These are phyloP conservation scores for Phyllostomus discolor DNA, from an alignment of 2,113 vertebrate genomes.

Conservation along the genomic window DNA sequence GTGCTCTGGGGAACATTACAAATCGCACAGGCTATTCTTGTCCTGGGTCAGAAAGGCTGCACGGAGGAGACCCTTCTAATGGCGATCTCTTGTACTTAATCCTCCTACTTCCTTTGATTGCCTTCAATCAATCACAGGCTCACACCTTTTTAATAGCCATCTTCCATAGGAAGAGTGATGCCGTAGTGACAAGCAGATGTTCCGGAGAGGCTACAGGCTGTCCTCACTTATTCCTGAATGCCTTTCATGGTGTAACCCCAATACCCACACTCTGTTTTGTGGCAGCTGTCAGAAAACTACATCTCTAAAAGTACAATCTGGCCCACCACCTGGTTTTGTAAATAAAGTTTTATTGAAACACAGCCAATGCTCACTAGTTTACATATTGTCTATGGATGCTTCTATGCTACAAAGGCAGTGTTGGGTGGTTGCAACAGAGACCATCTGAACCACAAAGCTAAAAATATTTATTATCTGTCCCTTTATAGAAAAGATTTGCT, in stretches of 20 bases:
- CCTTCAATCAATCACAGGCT: slow-evolving; percentile 32
- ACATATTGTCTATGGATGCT: no score
- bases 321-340: background rate
- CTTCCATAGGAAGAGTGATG: slow-evolving; percentile 16
- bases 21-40: slow-evolving; percentile 53
- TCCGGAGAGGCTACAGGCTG: background rate
- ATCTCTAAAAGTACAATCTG: background rate
- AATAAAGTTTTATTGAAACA: slow-evolving; percentile 38
- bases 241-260: fast-evolving
- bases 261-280: background rate
- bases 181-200: slow-evolving; percentile 17
- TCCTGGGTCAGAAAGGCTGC: background rate
- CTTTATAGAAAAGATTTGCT: background rate
- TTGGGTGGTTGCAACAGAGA: background rate
- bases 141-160: background rate
- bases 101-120: background rate
- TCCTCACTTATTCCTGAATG: background rate
- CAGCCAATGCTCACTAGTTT: background rate
- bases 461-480: background rate
- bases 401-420: background rate
- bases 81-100: background rate
- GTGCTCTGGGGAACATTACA: background rate
- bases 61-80: background rate
- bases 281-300: background rate
- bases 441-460: background rate